A percentile compares a stretch with the other conserved stretches of the same genome.
Conservation (phyloP, 2,797 vertebrate genomes). For the Lophius americanus region DNA sequence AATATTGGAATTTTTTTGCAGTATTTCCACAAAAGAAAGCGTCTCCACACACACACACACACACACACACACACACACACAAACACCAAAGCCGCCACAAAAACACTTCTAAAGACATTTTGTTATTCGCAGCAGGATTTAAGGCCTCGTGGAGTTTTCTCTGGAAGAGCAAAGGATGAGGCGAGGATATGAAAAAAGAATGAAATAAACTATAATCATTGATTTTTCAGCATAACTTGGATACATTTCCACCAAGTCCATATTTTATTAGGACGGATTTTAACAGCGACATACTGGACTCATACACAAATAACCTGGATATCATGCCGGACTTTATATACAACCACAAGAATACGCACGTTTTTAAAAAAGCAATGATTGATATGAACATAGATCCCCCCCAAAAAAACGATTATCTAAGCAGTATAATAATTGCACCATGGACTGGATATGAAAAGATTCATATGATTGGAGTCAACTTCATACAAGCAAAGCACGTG, state of each 20-base stretch:
- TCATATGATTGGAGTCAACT: constrained; percentile 61
- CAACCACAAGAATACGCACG: constrained; percentile 76
- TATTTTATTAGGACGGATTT: constrained; percentile 75
- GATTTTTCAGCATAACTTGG: constrained; percentile 21
- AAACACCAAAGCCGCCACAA: neutral
- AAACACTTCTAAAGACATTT: neutral
- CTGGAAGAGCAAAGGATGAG: neutral
- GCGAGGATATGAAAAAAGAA: neutral
- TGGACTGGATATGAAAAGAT: constrained; percentile 61
- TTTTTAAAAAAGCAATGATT: constrained; percentile 68
- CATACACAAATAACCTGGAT: constrained; percentile 67
- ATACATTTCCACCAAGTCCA: constrained; percentile 64
- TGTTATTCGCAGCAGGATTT: neutral
- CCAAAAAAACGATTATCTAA: constrained; percentile 69
- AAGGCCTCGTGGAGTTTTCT: neutral
- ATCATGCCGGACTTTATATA: constrained; percentile 75
- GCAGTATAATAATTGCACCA: constrained; percentile 76
- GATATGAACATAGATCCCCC: constrained; percentile 68
- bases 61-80: no score
- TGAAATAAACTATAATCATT: neutral
- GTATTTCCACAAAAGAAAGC: neutral
- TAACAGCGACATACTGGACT: constrained; percentile 69
- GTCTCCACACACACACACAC: no score
- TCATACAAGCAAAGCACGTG: constrained; percentile 68
- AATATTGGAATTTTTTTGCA: neutral